A percentile compares a stretch with the other conserved stretches of the same genome.
Conservation (phyloP, 2,797 vertebrate genomes). For the Hemibagrus guttatus region DNA sequence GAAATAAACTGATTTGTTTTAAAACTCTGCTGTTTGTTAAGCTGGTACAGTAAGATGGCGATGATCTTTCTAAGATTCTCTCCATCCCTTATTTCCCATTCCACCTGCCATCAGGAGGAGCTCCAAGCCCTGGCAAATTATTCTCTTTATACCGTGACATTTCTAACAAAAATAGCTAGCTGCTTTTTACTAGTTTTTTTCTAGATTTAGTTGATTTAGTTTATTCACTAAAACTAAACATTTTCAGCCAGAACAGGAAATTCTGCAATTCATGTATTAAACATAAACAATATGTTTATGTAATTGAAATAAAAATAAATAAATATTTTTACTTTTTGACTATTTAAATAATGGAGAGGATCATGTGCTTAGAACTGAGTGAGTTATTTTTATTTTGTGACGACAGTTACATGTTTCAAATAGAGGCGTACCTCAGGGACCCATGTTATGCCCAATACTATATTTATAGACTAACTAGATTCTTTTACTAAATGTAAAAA, state of each 20-base stretch:
- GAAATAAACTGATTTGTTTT: neutral
- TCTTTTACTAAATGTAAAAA: neutral
- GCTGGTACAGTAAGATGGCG: neutral
- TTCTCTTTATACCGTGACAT: neutral
- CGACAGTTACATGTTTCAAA: neutral
- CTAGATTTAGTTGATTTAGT: neutral
- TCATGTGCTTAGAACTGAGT: neutral
- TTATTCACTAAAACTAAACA: neutral
- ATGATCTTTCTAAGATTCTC: neutral
- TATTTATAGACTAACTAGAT: neutral
- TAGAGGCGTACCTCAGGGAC: neutral
- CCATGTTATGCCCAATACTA: neutral
- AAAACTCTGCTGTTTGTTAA: neutral
- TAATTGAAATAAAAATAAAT: neutral
- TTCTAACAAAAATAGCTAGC: neutral
- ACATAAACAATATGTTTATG: neutral
- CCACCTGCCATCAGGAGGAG: neutral
- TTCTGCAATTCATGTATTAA: neutral
- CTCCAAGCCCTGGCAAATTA: neutral
- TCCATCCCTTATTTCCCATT: neutral
- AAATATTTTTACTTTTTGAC: neutral
- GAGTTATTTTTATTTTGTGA: neutral
- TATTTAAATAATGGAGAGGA: neutral
- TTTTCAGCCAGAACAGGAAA: neutral
- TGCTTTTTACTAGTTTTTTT: too few species aligned